Evolutionary conservation across 2,113 vertebrate species (phyloP).

Genomic region (Prochilodus magdalenae): DNA sequence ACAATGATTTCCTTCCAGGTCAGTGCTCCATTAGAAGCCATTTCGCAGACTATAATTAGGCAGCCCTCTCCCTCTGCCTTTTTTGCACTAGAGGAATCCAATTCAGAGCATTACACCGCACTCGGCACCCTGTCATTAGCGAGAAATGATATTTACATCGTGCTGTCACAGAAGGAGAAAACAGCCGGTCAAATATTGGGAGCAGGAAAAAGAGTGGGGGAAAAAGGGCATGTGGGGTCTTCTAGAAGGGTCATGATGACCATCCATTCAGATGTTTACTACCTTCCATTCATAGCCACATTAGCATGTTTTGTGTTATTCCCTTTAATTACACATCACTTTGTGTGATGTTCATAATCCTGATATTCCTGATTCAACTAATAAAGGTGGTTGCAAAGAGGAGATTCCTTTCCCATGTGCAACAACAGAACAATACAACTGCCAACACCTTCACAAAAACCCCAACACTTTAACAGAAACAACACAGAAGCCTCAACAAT

Average conservation of each 20-base stretch:
- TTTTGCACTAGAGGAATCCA: slow-evolving; percentile 9
- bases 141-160: slow-evolving; percentile 11
- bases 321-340: no score
- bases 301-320: no score
- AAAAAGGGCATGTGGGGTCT: background rate
- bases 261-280: background rate
- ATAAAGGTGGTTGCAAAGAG: no score
- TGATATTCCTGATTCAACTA: no score
- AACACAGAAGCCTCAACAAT: no score
- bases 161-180: background rate
- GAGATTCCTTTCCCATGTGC: no score
- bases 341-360: no score
- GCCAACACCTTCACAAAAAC: no score
- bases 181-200: background rate
- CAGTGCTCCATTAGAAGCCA: slow-evolving; percentile 30
- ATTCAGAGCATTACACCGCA: slow-evolving; percentile 16
- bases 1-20: slow-evolving; percentile 52
- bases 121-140: slow-evolving; percentile 4
- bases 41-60: slow-evolving; percentile 45
- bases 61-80: background rate
- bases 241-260: background rate
- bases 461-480: no score
- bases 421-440: no score
- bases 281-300: no score
- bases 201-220: background rate